phyloP scores from a whole-genome alignment of 2,113 vertebrate species.

The Tachuris rubrigastra region DNA sequence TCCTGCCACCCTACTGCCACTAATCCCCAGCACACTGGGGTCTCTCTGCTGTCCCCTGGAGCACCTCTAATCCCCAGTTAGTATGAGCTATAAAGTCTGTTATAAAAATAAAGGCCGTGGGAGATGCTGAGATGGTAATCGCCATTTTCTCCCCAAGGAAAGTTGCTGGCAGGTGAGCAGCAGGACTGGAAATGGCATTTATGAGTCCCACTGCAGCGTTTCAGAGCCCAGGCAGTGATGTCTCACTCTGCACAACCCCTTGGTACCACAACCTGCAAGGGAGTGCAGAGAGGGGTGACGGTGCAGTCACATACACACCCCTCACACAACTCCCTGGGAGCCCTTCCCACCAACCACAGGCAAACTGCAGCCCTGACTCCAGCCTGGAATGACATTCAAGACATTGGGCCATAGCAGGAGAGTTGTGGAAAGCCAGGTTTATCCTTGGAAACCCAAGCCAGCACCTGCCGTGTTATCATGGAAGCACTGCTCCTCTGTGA shows the following conservation, averaged over 20 bases:
- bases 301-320: background rate
- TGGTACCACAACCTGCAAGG: background rate
- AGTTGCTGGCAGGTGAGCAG: background rate
- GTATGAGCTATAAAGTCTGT: background rate
- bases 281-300: background rate
- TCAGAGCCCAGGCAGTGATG: background rate
- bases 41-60: background rate
- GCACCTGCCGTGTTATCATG: background rate
- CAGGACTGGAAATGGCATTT: background rate
- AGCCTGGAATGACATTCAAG: background rate
- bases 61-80: fast-evolving
- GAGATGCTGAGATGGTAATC: background rate
- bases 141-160: background rate
- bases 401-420: background rate
- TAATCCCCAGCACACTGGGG: background rate
- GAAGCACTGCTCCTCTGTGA: background rate
- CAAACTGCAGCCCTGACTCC: background rate
- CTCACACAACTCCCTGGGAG: background rate
- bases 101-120: background rate
- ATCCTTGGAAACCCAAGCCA: background rate
- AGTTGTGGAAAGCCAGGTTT: background rate
- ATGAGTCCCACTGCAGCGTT: background rate
- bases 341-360: background rate
- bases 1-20: background rate
- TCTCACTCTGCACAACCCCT: background rate